Evolutionary conservation across 2,888 invertebrate genomes (phyloP).

Genomic region (Lordiphosa fenestrarum): DNA sequence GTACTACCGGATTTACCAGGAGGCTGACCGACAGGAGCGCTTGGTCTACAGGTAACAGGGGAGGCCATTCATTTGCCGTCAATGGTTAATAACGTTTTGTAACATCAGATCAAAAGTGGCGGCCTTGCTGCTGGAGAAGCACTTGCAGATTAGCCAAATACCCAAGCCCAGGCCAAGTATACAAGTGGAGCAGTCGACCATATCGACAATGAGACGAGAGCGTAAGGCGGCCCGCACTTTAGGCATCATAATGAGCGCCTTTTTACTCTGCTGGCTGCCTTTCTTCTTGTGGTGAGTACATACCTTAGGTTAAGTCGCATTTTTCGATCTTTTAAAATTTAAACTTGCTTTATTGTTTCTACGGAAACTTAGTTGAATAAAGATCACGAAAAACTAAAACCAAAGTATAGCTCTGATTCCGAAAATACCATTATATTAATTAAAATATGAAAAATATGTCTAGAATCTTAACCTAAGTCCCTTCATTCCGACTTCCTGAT

Average conservation of each 20-base stretch:
- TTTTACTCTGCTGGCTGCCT: slow-evolving; percentile 96
- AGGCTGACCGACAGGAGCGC: slow-evolving; percentile 91
- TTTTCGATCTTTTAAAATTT: neutral
- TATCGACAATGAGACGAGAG: slow-evolving; percentile 93
- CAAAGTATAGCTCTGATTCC: too few species aligned
- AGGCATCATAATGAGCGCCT: slow-evolving; percentile 98
- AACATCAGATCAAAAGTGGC: slow-evolving; percentile 90
- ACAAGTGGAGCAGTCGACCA: slow-evolving; percentile 88
- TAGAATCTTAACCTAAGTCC: too few species aligned
- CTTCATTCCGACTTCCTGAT: too few species aligned
- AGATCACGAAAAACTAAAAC: too few species aligned
- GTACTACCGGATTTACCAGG: slow-evolving; percentile 93
- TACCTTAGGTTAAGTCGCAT: neutral
- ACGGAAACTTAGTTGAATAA: too few species aligned
- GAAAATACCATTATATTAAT: too few species aligned
- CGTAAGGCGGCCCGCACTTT: slow-evolving; percentile 95
- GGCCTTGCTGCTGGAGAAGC: slow-evolving; percentile 91
- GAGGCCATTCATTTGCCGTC: slow-evolving; percentile 33
- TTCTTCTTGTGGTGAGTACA: slow-evolving; percentile 93
- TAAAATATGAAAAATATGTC: too few species aligned
- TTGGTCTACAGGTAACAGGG: slow-evolving; percentile 88
- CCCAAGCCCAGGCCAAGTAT: slow-evolving; percentile 86
- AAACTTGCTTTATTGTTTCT: too few species aligned
- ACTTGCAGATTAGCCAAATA: slow-evolving; percentile 94
- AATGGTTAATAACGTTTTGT: slow-evolving; percentile 34